phyloP scores from a whole-genome alignment of 2,888 invertebrate species.

The Smittia aterrima region DNA sequence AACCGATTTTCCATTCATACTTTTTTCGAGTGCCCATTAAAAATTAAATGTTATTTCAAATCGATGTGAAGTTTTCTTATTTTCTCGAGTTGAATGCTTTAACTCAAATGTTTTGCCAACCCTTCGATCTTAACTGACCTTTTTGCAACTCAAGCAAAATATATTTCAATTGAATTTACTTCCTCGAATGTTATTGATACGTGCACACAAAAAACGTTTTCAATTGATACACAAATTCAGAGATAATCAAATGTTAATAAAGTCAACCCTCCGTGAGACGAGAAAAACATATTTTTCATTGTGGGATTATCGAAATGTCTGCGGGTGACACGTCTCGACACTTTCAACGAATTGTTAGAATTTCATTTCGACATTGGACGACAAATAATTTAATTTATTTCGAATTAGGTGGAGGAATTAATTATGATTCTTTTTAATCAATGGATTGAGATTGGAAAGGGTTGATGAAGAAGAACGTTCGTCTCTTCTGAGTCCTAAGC shows the following conservation, averaged over 20 bases:
- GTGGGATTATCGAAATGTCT: constrained; percentile 11
- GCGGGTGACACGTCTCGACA: constrained; percentile 37
- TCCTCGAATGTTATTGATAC: not conserved
- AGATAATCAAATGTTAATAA: constrained; percentile 39
- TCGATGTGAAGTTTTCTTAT: too few relatives aligned
- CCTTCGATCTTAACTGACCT: not conserved
- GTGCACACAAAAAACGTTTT: too few relatives aligned
- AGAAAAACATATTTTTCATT: not conserved
- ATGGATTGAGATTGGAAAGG: not conserved
- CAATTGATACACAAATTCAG: constrained; percentile 39
- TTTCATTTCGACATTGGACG: not conserved
- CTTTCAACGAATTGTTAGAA: constrained; percentile 29
- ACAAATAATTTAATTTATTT: constrained; percentile 13
- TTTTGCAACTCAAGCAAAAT: not conserved
- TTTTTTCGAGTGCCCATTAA: constrained; percentile 22
- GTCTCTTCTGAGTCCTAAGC: not conserved
- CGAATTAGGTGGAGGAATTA: not conserved
- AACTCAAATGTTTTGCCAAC: not conserved
- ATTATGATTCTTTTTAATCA: constrained; percentile 7
- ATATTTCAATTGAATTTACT: too few relatives aligned
- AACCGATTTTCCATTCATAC: constrained; percentile 3
- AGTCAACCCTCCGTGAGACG: constrained; percentile 20
- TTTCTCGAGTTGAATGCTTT: too few relatives aligned
- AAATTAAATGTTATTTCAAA: constrained; percentile 16
- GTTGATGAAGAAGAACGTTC: not conserved